phyloP scores from a whole-genome alignment of 1,140 invertebrate genomes.

The Choristoneura fumiferana region DNA sequence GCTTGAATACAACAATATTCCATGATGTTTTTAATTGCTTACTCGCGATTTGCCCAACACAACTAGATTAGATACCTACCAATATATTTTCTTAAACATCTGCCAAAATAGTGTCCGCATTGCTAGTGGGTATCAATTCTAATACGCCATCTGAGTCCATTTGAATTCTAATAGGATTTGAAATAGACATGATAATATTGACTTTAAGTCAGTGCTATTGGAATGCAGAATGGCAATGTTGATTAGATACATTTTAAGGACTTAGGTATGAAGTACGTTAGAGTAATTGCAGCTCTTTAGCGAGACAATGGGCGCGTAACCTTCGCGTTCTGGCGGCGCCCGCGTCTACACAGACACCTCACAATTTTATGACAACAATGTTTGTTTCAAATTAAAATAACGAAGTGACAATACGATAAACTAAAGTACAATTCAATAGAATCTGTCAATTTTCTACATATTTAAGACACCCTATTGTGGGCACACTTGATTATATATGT shows the following conservation, averaged over 20 bases:
- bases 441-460: too few relatives aligned
- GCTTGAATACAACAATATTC: too few relatives aligned
- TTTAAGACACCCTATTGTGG: too few relatives aligned
- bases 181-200: not conserved
- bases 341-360: not conserved
- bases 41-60: too few relatives aligned
- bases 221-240: not conserved
- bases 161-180: not conserved
- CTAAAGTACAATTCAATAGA: too few relatives aligned
- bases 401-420: not conserved
- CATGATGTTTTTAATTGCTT: too few relatives aligned
- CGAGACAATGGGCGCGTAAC: constrained; percentile 13
- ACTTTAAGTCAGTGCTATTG: not conserved
- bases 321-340: constrained; percentile 4
- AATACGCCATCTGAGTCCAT: not conserved
- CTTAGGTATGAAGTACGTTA: not conserved
- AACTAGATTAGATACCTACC: too few relatives aligned
- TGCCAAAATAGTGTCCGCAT: too few relatives aligned
- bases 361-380: not conserved
- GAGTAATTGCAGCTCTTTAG: constrained; percentile 11
- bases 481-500: too few relatives aligned
- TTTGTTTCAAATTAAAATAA: constrained; percentile 10
- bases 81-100: too few relatives aligned
- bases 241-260: constrained; percentile 6
- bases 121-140: not conserved